phyloP scores from a whole-genome alignment of 2,113 vertebrate genomes.

The Aythya baeri region DNA sequence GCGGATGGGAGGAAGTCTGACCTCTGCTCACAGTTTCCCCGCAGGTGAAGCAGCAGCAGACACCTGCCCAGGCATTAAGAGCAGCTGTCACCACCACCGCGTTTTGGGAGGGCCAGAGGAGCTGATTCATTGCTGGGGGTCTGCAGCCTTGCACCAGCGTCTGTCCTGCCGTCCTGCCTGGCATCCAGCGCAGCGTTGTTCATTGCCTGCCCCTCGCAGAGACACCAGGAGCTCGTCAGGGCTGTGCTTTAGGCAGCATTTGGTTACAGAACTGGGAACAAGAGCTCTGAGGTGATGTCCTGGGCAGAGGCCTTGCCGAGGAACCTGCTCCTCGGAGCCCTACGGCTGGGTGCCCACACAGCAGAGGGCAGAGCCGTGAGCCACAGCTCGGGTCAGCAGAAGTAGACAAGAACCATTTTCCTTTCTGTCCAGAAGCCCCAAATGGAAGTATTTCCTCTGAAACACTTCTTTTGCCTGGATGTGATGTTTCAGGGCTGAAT shows the following conservation, averaged over 20 bases:
- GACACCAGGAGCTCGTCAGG: background rate
- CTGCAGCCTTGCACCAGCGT: background rate
- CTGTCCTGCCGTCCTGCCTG: background rate
- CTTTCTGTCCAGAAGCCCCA: background rate
- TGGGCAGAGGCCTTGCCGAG: background rate
- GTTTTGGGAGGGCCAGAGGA: background rate
- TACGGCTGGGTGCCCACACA: background rate
- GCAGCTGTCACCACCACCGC: background rate
- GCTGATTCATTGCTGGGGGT: background rate
- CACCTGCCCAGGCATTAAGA: rapidly evolving
- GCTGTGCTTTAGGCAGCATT: background rate
- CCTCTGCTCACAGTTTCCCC: background rate
- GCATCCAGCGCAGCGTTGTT: background rate
- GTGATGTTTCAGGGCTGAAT: constrained; percentile 10
- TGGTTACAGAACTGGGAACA: background rate
- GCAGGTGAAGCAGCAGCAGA: background rate
- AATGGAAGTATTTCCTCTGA: background rate
- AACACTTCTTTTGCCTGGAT: background rate
- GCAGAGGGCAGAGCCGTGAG: background rate
- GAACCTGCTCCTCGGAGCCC: background rate
- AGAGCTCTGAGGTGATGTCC: background rate
- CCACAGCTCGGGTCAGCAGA: background rate
- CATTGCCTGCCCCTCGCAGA: background rate
- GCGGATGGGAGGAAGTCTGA: background rate
- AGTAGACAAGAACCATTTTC: background rate